Conservation (phyloP, 2,888 invertebrate species). For the Drosophila buzzatii region DNA sequence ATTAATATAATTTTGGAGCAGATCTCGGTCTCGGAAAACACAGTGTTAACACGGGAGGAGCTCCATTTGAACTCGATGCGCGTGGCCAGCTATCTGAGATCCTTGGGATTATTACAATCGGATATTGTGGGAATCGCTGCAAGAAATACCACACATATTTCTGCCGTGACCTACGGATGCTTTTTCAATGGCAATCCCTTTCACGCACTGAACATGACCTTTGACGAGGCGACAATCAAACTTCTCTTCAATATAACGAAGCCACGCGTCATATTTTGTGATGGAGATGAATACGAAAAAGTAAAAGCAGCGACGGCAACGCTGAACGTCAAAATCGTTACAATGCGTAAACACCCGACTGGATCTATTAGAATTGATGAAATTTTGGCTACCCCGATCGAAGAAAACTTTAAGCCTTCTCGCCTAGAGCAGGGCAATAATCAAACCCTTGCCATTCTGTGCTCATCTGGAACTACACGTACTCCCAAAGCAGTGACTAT, state of each 20-base stretch:
- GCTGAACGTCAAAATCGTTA: conserved; percentile 44
- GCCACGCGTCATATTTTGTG: conserved; percentile 67
- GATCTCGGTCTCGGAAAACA: conserved; percentile 70
- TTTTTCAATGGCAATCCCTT: conserved; percentile 74
- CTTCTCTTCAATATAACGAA: conserved; percentile 64
- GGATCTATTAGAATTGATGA: conserved; percentile 46
- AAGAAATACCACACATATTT: conserved; percentile 70
- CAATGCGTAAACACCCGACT: conserved; percentile 62
- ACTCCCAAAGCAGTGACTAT: conserved; percentile 77
- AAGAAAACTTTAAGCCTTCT: conserved; percentile 53
- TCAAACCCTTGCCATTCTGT: conserved; percentile 77
- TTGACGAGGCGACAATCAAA: conserved; percentile 52
- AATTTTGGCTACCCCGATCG: conserved; percentile 41
- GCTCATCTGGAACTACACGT: conserved; percentile 83
- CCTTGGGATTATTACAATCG: conserved; percentile 54
- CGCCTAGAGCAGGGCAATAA: conserved; percentile 67
- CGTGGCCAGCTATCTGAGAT: conserved; percentile 63
- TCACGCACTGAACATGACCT: conserved; percentile 61
- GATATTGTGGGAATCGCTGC: conserved; percentile 77
- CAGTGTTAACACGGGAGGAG: conserved; percentile 50
- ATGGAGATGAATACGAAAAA: conserved; percentile 66
- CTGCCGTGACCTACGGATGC: conserved; percentile 67
- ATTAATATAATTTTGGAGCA: conserved; percentile 15
- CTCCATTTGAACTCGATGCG: conserved; percentile 61
- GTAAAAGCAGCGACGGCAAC: conserved; percentile 39